These are phyloP conservation scores for Picus viridis DNA, from an alignment of 2,797 vertebrate species.

Conservation along the genomic window DNA sequence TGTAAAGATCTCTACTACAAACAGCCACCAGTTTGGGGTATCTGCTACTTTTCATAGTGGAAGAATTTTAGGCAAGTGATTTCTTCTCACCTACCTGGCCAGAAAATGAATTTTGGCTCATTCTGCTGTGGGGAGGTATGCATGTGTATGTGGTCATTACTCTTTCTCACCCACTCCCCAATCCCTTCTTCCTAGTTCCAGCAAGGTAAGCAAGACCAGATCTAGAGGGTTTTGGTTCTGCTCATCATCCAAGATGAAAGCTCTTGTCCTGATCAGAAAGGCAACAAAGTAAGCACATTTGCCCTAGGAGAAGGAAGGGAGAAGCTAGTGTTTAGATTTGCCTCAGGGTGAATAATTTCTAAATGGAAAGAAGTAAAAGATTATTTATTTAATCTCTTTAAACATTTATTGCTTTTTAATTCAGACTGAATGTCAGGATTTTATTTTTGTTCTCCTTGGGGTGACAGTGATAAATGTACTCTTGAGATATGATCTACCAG, in stretches of 20 bases:
- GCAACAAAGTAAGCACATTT: not conserved
- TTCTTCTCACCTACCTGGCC: not conserved
- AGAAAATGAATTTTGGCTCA: not conserved
- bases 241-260: not conserved
- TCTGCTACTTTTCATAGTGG: not conserved
- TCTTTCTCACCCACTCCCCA: not conserved
- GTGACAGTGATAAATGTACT: not conserved
- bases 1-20: not conserved
- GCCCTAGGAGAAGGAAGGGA: not conserved
- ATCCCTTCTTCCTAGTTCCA: not conserved
- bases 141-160: accelerated
- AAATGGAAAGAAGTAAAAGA: not conserved
- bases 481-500: not conserved
- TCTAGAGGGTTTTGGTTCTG: not conserved
- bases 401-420: conserved; percentile 28
- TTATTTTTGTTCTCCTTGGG: not conserved
- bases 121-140: not conserved
- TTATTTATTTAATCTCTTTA: conserved; percentile 2
- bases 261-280: not conserved
- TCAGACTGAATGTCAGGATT: not conserved
- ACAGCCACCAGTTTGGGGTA: no score
- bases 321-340: not conserved
- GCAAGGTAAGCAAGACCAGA: not conserved
- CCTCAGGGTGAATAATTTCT: not conserved
- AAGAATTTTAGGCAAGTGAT: not conserved